Percentiles rank a stretch among this genome's conserved stretches.
Conservation (phyloP, 1,140 invertebrate species). For the Leptopilina clavipes region DNA sequence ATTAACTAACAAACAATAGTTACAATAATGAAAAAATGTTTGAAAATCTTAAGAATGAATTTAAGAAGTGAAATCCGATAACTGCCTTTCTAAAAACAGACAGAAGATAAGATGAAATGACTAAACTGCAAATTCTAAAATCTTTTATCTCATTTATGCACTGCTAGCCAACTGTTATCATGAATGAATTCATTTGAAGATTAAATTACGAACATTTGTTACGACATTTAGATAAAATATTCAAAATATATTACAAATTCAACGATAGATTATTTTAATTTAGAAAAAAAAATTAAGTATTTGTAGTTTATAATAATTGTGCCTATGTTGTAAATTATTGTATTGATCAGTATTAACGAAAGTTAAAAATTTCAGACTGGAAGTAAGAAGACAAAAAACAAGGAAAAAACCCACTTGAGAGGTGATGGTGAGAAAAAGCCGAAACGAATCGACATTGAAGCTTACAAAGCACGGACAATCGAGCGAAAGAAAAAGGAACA, state of each 20-base stretch:
- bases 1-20: no score
- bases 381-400: background rate
- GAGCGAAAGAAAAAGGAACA: constrained; percentile 60
- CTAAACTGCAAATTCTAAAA: background rate
- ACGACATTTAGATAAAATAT: background rate
- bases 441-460: constrained; percentile 67
- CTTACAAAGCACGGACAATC: constrained; percentile 64
- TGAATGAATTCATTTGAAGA: background rate
- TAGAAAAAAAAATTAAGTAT: no score
- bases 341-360: no score
- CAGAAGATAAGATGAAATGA: background rate
- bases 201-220: background rate
- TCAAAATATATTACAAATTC: no score
- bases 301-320: no score
- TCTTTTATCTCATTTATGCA: background rate
- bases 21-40: no score
- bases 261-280: no score
- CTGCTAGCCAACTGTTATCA: background rate
- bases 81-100: background rate
- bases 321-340: no score
- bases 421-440: constrained; percentile 43
- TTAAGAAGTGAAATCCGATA: background rate
- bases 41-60: background rate
- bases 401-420: background rate
- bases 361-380: background rate